Evolutionary conservation across 2,888 invertebrate species (phyloP).

Genomic region (Achlya flavicornis): DNA sequence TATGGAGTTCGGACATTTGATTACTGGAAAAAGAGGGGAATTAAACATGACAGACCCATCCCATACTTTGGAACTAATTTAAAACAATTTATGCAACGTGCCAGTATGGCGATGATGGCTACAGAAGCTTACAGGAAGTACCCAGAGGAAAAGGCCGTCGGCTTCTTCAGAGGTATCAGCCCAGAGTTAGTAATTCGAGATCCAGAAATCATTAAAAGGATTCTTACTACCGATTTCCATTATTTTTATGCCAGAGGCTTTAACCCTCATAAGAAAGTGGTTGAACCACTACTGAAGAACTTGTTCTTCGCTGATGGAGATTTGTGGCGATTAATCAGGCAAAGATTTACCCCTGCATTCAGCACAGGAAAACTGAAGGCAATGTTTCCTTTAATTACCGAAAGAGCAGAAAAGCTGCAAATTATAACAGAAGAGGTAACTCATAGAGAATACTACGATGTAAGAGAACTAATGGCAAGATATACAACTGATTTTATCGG

Average conservation of each 20-base stretch:
- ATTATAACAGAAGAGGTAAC: slow-evolving; percentile 56
- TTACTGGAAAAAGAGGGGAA: slow-evolving; percentile 67
- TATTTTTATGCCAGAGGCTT: slow-evolving; percentile 66
- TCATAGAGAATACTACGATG: slow-evolving; percentile 58
- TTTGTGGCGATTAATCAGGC: slow-evolving; percentile 67
- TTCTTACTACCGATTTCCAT: slow-evolving; percentile 66
- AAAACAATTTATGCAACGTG: slow-evolving; percentile 56
- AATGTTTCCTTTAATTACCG: slow-evolving; percentile 73
- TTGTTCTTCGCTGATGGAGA: slow-evolving; percentile 74
- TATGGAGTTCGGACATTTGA: slow-evolving; percentile 59
- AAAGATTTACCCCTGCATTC: slow-evolving; percentile 70
- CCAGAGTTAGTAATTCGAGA: slow-evolving; percentile 71
- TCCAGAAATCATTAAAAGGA: slow-evolving; percentile 65
- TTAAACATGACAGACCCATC: slow-evolving; percentile 65
- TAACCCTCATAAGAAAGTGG: slow-evolving; percentile 57
- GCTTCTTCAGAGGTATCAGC: slow-evolving; percentile 58
- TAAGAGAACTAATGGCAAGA: slow-evolving; percentile 72
- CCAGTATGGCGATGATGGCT: slow-evolving; percentile 67
- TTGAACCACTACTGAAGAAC: slow-evolving; percentile 69
- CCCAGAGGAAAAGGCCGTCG: slow-evolving; percentile 69
- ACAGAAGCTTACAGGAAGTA: slow-evolving; percentile 63
- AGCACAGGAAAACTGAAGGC: slow-evolving; percentile 71
- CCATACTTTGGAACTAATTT: slow-evolving; percentile 64
- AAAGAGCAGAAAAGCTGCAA: slow-evolving; percentile 67
- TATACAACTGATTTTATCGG: slow-evolving; percentile 77